A percentile compares a stretch with the other conserved stretches of the same genome.
Evolutionary conservation across 2,113 vertebrate species (phyloP).

Genomic region (Echinops telfairi): DNA sequence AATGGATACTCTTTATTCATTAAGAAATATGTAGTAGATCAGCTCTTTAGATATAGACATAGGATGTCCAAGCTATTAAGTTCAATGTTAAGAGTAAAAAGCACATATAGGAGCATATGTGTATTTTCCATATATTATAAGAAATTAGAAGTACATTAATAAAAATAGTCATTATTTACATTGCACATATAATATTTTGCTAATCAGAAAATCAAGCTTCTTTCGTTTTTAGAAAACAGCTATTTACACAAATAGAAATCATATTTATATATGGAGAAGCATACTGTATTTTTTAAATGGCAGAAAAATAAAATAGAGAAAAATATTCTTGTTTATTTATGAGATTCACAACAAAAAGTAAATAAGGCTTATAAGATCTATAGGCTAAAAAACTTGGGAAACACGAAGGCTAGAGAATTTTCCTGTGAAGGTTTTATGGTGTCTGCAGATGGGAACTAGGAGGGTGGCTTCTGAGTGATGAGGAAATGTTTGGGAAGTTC

Average conservation of each 20-base stretch:
- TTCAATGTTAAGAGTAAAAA: background rate
- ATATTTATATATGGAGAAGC: background rate
- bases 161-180: slow-evolving; percentile 22
- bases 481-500: background rate
- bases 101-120: background rate
- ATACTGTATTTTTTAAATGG: slow-evolving; percentile 45
- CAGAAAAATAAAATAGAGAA: slow-evolving; percentile 51
- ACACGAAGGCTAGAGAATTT: background rate
- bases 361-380: background rate
- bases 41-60: background rate
- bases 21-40: slow-evolving; percentile 1
- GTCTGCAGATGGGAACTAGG: background rate
- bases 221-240: slow-evolving; percentile 33
- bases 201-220: slow-evolving; percentile 60
- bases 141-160: slow-evolving; percentile 36
- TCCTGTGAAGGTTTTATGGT: background rate
- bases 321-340: background rate
- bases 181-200: slow-evolving; percentile 38
- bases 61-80: background rate
- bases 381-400: background rate
- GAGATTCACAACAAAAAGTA: background rate
- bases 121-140: slow-evolving; percentile 1
- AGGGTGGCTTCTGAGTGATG: background rate
- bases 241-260: slow-evolving; percentile 11
- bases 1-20: background rate